These are phyloP conservation scores for Micronycteris hirsuta DNA, from an alignment of 2,113 vertebrate species.

Conservation along the genomic window DNA sequence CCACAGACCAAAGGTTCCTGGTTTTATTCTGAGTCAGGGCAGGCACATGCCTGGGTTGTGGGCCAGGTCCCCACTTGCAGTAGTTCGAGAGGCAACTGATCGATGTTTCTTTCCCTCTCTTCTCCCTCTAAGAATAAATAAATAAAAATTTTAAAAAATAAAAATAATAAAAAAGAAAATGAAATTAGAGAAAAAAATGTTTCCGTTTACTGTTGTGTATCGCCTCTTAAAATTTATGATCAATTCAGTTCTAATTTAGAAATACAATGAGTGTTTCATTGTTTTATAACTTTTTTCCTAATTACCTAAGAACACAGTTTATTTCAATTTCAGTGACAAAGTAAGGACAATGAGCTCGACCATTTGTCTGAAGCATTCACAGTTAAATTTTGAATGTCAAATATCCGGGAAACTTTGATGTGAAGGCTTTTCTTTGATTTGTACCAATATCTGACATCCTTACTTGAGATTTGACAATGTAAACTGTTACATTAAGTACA, in stretches of 20 bases:
- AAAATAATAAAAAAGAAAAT: too few relatives aligned
- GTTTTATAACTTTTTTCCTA: not conserved
- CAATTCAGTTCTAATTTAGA: not conserved
- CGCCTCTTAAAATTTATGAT: not conserved
- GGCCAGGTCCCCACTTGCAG: too few relatives aligned
- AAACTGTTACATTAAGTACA: not conserved
- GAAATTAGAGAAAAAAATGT: too few relatives aligned
- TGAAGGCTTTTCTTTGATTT: not conserved
- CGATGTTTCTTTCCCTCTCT: too few relatives aligned
- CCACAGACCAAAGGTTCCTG: too few relatives aligned
- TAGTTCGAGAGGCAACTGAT: too few relatives aligned
- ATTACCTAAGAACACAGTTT: not conserved
- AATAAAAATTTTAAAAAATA: too few relatives aligned
- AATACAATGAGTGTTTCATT: not conserved
- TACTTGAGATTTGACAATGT: not conserved
- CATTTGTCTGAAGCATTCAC: not conserved
- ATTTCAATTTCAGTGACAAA: not conserved
- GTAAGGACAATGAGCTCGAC: not conserved
- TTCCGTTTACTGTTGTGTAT: not conserved
- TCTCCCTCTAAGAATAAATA: too few relatives aligned
- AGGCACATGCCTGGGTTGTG: too few relatives aligned
- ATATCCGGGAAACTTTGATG: not conserved
- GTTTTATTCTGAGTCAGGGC: too few relatives aligned
- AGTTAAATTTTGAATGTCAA: not conserved
- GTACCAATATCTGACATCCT: not conserved